Percentiles rank a stretch among this genome's conserved stretches.
These are phyloP conservation scores for Toxotes jaculatrix DNA, from an alignment of 2,113 vertebrate species.

Conservation along the genomic window DNA sequence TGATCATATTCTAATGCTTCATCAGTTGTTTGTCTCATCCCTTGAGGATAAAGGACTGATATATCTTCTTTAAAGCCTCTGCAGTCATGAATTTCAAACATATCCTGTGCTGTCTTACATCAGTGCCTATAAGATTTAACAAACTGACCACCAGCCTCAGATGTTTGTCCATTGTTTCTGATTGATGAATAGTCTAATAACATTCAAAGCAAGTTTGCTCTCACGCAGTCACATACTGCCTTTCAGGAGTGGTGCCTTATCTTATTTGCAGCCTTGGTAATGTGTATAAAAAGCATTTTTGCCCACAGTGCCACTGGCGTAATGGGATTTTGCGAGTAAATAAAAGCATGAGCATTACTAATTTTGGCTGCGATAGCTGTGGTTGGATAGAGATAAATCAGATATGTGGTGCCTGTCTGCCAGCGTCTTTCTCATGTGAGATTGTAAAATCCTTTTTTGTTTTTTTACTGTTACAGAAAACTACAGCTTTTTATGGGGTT, in stretches of 20 bases:
- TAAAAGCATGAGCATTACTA: conserved; percentile 74
- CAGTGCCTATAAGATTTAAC: conserved; percentile 37
- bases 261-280: conserved; percentile 75
- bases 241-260: conserved; percentile 77
- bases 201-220: conserved; percentile 70
- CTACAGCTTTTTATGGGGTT: neutral
- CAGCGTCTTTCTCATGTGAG: conserved; percentile 1
- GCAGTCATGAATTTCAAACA: neutral
- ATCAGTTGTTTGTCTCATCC: neutral
- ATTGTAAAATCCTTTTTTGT: conserved; percentile 18
- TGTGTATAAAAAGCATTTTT: conserved; percentile 80
- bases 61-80: neutral
- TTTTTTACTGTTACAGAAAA: conserved; percentile 15
- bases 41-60: neutral
- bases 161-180: conserved; percentile 47
- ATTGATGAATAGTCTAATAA: conserved; percentile 74
- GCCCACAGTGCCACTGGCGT: conserved; percentile 64
- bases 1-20: neutral
- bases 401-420: conserved; percentile 52
- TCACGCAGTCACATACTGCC: conserved; percentile 66
- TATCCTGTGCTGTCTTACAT: conserved; percentile 39
- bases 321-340: conserved; percentile 77
- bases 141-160: conserved; percentile 46
- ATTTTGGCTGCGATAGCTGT: conserved; percentile 58
- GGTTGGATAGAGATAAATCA: conserved; percentile 62